These are phyloP conservation scores for Holacanthus passer DNA, from an alignment of 2,113 vertebrate genomes.

Conservation along the genomic window DNA sequence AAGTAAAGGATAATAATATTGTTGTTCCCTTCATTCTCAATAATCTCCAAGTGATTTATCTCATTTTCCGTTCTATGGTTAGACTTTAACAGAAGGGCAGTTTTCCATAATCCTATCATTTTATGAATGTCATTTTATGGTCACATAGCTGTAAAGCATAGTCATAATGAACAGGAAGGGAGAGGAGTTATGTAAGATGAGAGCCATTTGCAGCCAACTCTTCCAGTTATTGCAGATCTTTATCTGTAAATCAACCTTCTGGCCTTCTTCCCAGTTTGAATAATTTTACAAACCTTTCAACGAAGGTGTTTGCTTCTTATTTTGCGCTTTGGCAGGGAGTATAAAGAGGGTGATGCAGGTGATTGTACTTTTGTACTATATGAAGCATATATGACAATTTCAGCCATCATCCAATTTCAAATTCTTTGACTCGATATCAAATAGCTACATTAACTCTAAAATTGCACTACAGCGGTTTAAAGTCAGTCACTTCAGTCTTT, in stretches of 20 bases:
- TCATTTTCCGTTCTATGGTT: conserved; percentile 31
- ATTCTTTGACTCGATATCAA: neutral
- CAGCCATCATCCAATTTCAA: neutral
- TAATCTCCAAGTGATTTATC: conserved; percentile 8
- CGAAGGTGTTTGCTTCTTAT: neutral
- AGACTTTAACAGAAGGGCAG: conserved; percentile 41
- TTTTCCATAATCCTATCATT: conserved; percentile 13
- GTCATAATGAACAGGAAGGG: neutral
- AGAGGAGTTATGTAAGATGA: conserved; percentile 8
- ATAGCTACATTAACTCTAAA: neutral
- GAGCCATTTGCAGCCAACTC: neutral
- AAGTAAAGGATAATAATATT: neutral
- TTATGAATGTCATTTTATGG: conserved; percentile 44
- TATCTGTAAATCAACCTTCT: neutral
- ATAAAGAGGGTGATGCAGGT: neutral
- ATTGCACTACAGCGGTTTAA: neutral
- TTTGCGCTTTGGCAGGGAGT: neutral
- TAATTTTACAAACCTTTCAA: neutral
- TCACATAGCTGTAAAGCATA: conserved; percentile 28
- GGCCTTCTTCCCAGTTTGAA: neutral
- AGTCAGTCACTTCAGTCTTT: neutral
- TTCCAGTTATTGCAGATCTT: neutral
- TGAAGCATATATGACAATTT: neutral
- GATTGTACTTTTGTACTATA: neutral
- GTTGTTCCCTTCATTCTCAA: neutral